Conservation (phyloP, 2,888 invertebrate genomes). For the Lycaena phlaeas region DNA sequence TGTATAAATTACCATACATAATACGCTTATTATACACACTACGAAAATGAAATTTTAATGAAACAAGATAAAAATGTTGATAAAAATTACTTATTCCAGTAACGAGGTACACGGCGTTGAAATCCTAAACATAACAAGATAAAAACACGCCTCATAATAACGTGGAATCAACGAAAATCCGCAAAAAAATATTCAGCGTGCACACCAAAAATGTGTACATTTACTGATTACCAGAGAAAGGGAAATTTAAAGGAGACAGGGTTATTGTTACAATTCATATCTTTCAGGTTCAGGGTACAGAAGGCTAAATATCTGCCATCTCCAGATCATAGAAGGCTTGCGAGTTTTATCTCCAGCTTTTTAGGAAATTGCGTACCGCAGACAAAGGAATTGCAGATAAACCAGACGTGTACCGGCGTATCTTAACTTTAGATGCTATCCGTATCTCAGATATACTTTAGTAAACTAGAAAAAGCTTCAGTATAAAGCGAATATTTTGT, state of each 20-base stretch:
- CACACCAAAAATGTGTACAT: no score
- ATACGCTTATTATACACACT: no score
- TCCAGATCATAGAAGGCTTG: slow-evolving; percentile 32
- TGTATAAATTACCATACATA: no score
- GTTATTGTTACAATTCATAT: background rate
- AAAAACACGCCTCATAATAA: background rate
- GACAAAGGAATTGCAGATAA: slow-evolving; percentile 67
- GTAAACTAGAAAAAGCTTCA: no score
- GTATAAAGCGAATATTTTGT: no score
- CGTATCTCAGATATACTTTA: no score
- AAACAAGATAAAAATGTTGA: no score
- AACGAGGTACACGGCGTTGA: no score
- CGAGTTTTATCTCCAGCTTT: slow-evolving; percentile 51
- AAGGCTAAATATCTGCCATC: slow-evolving; percentile 44
- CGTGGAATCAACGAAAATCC: background rate
- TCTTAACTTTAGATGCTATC: slow-evolving; percentile 5
- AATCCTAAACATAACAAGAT: background rate
- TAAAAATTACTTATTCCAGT: no score
- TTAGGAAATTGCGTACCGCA: slow-evolving; percentile 61
- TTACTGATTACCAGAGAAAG: no score
- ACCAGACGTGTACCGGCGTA: slow-evolving; percentile 27
- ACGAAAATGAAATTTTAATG: no score
- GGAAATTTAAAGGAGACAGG: background rate
- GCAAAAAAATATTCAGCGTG: no score
- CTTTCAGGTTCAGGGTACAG: background rate